phyloP scores from a whole-genome alignment of 92 coral and sea anemone genomes.

The Desmophyllum pertusum region DNA sequence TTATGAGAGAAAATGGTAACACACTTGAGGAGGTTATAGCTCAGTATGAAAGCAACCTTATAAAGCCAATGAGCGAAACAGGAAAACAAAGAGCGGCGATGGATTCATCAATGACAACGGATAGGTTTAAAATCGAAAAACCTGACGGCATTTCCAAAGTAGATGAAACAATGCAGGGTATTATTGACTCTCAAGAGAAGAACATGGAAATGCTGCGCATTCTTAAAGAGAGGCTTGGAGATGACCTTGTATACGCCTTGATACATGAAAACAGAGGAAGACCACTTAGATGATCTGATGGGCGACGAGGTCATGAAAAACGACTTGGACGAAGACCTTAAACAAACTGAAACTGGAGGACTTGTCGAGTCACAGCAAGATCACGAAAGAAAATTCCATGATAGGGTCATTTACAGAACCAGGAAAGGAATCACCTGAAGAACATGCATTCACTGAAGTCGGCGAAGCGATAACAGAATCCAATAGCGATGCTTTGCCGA shows the following conservation, averaged over 20 bases:
- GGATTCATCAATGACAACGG: neutral
- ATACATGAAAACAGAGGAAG: slow-evolving; percentile 9
- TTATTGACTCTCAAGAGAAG: slow-evolving; percentile 39
- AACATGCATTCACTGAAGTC: neutral
- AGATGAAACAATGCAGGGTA: slow-evolving; percentile 10
- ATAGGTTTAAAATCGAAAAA: neutral
- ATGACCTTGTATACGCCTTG: slow-evolving; percentile 63
- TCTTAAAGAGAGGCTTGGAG: slow-evolving; percentile 53
- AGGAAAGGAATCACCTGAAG: neutral
- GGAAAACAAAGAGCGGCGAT: neutral
- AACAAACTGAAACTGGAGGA: neutral
- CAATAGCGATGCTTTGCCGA: neutral
- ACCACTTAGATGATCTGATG: neutral
- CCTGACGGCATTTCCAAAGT: neutral
- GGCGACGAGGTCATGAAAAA: neutral
- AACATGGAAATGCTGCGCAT: slow-evolving; percentile 14
- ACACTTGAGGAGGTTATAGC: slow-evolving; percentile 66
- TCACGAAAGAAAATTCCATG: neutral
- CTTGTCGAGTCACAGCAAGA: neutral
- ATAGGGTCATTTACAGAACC: neutral
- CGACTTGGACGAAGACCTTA: neutral
- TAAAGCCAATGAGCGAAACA: neutral
- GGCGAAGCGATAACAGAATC: neutral
- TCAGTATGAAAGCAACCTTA: slow-evolving; percentile 64
- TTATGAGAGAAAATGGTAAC: slow-evolving; percentile 46